Evolutionary conservation across 2,888 invertebrate species (phyloP).

Genomic region (Branchellion lobata): DNA sequence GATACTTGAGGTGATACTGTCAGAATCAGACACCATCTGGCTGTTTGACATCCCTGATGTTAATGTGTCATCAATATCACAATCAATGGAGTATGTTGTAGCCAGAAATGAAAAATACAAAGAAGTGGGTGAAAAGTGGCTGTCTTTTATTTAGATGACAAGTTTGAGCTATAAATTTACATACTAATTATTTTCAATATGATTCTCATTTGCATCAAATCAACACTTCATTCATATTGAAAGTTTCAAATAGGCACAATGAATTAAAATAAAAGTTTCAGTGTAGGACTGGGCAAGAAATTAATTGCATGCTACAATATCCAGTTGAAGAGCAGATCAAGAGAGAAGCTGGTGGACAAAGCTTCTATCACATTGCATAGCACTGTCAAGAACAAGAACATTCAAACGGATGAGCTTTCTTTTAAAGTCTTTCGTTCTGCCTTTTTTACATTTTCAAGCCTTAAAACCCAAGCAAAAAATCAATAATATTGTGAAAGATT

Average conservation of each 20-base stretch:
- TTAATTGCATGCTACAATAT: too few species aligned
- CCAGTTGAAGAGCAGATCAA: not conserved
- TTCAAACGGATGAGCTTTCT: conserved; percentile 12
- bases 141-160: too few species aligned
- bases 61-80: conserved; percentile 1
- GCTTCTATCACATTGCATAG: conserved; percentile 28
- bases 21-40: conserved; percentile 25
- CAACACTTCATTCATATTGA: too few species aligned
- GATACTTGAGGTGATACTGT: not conserved
- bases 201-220: too few species aligned
- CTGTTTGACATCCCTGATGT: conserved; percentile 26
- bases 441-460: too few species aligned
- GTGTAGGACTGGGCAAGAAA: too few species aligned
- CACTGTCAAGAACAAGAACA: conserved; percentile 29
- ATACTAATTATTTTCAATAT: too few species aligned
- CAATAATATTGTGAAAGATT: too few species aligned
- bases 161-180: too few species aligned
- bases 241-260: too few species aligned
- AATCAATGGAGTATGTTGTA: not conserved
- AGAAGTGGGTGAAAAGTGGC: not conserved
- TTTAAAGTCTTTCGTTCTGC: conserved; percentile 8
- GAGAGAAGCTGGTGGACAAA: conserved; percentile 33
- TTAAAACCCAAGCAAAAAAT: too few species aligned
- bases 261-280: too few species aligned
- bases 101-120: conserved; percentile 10